Conservation (phyloP, 2,888 invertebrate species). For the Melinaea menophilus region DNA sequence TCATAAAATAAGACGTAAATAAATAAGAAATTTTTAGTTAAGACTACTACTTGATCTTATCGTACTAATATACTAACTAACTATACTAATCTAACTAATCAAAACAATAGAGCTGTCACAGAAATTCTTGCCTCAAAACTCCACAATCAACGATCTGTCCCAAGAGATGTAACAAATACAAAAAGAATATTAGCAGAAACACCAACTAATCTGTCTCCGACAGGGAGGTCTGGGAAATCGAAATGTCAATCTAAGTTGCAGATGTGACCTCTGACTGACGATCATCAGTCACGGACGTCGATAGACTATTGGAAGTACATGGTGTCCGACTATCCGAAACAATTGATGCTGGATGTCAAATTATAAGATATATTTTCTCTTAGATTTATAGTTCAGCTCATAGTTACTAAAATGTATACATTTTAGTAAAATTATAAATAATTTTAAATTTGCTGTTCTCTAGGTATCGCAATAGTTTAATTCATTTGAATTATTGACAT, state of each 20-base stretch:
- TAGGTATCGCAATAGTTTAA: slow-evolving; percentile 8
- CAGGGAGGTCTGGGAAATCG: slow-evolving; percentile 35
- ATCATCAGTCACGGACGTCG: slow-evolving; percentile 43
- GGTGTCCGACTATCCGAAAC: not conserved
- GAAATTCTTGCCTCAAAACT: slow-evolving; percentile 10
- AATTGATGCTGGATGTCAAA: slow-evolving; percentile 4
- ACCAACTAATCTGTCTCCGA: slow-evolving; percentile 57
- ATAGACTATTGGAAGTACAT: not conserved
- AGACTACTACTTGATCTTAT: too few relatives aligned
- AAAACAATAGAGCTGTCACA: slow-evolving; percentile 10
- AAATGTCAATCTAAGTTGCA: slow-evolving; percentile 68
- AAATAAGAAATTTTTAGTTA: too few relatives aligned
- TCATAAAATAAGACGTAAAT: too few relatives aligned
- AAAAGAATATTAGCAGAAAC: slow-evolving; percentile 31
- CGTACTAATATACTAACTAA: too few relatives aligned
- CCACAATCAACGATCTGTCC: slow-evolving; percentile 24
- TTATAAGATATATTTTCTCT: too few relatives aligned
- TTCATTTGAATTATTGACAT: not conserved
- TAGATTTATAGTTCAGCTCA: not conserved
- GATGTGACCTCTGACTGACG: slow-evolving; percentile 59
- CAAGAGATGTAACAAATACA: slow-evolving; percentile 20
- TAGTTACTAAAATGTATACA: not conserved
- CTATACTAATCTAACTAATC: not conserved
- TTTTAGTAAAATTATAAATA: not conserved
- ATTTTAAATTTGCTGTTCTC: slow-evolving; percentile 11